Conservation (phyloP, 2,113 vertebrate species). For the Strigops habroptila region DNA sequence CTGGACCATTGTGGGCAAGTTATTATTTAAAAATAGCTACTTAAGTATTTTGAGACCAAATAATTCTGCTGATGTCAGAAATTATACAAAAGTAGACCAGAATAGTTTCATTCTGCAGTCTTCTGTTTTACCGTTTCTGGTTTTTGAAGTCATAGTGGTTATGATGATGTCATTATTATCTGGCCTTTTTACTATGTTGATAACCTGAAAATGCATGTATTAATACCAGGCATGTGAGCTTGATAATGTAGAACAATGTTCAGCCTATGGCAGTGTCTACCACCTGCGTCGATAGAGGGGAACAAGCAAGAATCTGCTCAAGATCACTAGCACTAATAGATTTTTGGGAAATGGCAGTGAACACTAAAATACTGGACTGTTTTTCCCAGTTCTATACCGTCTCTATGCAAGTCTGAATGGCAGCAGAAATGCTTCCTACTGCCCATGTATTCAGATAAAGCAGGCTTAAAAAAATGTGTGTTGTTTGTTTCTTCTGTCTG, state of each 20-base stretch:
- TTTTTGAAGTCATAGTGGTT: not conserved
- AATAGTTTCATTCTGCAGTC: not conserved
- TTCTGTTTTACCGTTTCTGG: not conserved
- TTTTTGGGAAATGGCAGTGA: not conserved
- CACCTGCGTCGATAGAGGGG: not conserved
- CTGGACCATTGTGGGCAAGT: not conserved
- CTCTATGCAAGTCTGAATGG: not conserved
- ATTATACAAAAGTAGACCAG: not conserved
- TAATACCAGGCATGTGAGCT: not conserved
- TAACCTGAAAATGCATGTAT: not conserved
- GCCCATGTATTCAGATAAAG: not conserved
- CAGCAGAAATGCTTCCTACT: not conserved
- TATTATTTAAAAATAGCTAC: not conserved
- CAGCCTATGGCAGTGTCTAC: not conserved
- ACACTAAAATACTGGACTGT: not conserved
- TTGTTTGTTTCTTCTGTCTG: not conserved
- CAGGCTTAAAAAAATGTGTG: not conserved
- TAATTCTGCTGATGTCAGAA: not conserved
- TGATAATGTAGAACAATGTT: not conserved
- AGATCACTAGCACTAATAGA: not conserved
- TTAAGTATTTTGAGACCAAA: not conserved
- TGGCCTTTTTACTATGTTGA: not conserved
- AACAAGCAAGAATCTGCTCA: not conserved
- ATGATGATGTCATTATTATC: not conserved
- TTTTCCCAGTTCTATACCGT: not conserved